A percentile compares a stretch with the other conserved stretches of the same genome.
Evolutionary conservation across 1,140 invertebrate genomes (phyloP).

Genomic region (Lethocerus indicus): DNA sequence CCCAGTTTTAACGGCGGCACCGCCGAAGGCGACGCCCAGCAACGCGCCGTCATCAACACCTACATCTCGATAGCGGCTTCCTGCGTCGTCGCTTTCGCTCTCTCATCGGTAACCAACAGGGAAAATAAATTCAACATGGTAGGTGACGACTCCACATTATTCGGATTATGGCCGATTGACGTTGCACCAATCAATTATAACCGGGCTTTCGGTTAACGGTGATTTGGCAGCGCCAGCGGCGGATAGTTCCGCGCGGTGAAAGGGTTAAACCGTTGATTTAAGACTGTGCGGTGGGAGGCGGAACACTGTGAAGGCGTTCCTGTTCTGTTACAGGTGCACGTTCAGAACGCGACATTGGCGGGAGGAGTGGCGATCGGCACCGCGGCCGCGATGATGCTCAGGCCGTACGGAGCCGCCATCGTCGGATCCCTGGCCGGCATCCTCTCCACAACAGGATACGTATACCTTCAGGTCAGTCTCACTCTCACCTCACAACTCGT

Average conservation of each 20-base stretch:
- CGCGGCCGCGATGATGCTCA: conserved; percentile 60
- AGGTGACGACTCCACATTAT: conserved; percentile 13
- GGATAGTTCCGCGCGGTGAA: too few relatives aligned
- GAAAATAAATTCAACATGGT: conserved; percentile 75
- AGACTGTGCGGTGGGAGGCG: too few relatives aligned
- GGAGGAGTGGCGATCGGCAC: conserved; percentile 49
- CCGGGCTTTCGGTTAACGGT: too few relatives aligned
- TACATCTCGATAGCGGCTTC: conserved; percentile 72
- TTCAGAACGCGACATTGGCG: conserved; percentile 80
- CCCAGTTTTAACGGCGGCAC: conserved; percentile 85
- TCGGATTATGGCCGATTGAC: too few relatives aligned
- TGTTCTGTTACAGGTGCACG: conserved; percentile 40
- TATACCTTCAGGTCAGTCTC: conserved; percentile 58
- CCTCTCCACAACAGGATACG: conserved; percentile 73
- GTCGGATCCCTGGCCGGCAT: conserved; percentile 65
- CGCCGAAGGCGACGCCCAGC: conserved; percentile 47
- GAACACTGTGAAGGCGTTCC: too few relatives aligned
- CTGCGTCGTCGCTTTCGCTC: conserved; percentile 64
- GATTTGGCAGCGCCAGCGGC: too few relatives aligned
- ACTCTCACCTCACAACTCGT: too few relatives aligned
- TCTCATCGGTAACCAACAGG: conserved; percentile 60
- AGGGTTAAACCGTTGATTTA: too few relatives aligned
- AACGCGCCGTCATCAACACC: conserved; percentile 83
- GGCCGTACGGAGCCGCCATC: conserved; percentile 67
- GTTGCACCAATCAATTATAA: too few relatives aligned